Conservation (phyloP, 2,797 vertebrate species). For the Semaprochilodus insignis region DNA sequence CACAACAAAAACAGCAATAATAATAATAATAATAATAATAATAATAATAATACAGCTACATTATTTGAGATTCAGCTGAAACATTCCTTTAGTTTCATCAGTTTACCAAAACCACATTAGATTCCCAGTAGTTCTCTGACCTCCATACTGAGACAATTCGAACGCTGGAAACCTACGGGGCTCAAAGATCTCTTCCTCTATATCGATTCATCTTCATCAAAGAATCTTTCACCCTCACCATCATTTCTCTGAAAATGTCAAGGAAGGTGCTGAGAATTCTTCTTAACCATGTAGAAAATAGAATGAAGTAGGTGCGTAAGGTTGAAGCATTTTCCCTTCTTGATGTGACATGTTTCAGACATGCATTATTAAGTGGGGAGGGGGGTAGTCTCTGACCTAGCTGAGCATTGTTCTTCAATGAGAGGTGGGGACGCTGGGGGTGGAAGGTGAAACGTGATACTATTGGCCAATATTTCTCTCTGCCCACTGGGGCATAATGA, state of each 20-base stretch:
- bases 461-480: no score
- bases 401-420: background rate
- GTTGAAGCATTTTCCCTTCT: background rate
- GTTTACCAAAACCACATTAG: background rate
- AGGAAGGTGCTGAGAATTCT: background rate
- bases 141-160: background rate
- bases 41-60: no score
- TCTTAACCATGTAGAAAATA: constrained; percentile 1
- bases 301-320: background rate
- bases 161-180: background rate
- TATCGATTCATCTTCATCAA: constrained; percentile 30
- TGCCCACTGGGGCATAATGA: no score
- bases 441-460: no score
- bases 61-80: no score
- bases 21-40: no score
- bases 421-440: background rate
- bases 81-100: background rate
- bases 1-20: no score
- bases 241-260: background rate
- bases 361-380: no score
- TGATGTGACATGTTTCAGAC: no score
- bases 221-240: constrained; percentile 22
- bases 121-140: background rate
- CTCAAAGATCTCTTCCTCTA: constrained; percentile 11
- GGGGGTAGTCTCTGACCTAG: no score